Evolutionary conservation across 2,797 vertebrate genomes (phyloP), one percentile per base, ranked within the genome.

Genomic region (Oreonectes daqikongensis): DNA sequence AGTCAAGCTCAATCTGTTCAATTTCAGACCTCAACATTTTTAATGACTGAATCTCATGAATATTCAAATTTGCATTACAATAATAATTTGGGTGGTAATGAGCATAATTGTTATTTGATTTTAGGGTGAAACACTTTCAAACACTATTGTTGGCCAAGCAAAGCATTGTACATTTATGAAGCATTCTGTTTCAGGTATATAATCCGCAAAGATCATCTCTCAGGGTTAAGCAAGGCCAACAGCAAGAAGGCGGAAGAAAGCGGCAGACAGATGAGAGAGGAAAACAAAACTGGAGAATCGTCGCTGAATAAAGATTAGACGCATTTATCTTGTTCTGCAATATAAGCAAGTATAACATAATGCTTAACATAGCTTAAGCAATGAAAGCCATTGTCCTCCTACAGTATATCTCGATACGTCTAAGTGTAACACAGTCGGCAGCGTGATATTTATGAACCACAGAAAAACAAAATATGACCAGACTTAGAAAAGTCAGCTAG

Each of bases 1-100:
- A 94, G 94, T 95, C 84, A 76, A 60, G 28, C 12, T 14, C 1
- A 22, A 15, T 18, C 7, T 32, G 30, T 24, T 59, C n/a, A 7
- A 59, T 20, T 24, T 75, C 18, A 55, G 7, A 22, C 42, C 26
- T 26, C 53, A 15, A 57, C 1, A 55, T 20, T 20, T 5, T 24
- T 12, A 12, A 10, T 26, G 22, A 12, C 4, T 55, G 3, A 55
- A 55, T 55, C 22, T 11, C 10, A 15, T 57, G 1, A 26, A 15
- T 4, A 57, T 46, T 46, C n/a, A n/a, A n/a, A 17, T 46, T 46
- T 18, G 17, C 15, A 17, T 46, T 46, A 46, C 44, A 46, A 14
- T 46, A 50, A n/a, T 20, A 9, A 20, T 50, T 50, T 50, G 6
- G 2, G 2, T 20, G n/a, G n/a, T 20, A 46, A 46, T 18, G 1